Base-by-base conservation (phyloP, 2,797 vertebrate genomes). In the Aulostomus chinensis region DNA sequence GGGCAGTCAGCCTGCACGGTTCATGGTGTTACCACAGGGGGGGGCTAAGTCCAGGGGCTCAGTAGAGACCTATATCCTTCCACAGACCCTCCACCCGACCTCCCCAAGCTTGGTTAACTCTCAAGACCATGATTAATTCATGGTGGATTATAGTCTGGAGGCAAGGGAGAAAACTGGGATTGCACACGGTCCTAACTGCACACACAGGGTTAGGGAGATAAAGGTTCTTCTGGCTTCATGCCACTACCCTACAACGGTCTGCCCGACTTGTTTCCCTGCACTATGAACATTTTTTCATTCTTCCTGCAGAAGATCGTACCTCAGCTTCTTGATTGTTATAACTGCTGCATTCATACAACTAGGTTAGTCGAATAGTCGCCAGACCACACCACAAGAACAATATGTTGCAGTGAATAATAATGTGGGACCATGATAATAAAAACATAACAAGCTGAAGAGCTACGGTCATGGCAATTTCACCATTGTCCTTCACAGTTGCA, bases 51-150 rank as follows among this genome's bases (percentile, higher is more conserved):
- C 81, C 63, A 30, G 52, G 48, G 83, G 84, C 84, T 84, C 82
- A 80, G 77, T 80, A 80, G 59, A 85, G 76, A 71, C 78, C 80
- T 61, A 81, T 81, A 81, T 85, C 75, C 77, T 71, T 68, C 73
- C 51, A 75, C 54, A 65, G 68, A 70, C 61, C 64, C 55, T 62
- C 49, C 64, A 75, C 62, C 69, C 67, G 75, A 80, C 49, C 64
- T 76, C 62, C 69, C 67, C 76, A 80, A 88, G 89, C 79, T 86
- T 90, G 88, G 87, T 91, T 91, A 90, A 88, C 89, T 88, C 89
- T 79, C 76, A 88, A 84, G 73, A 82, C 88, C 86, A 90, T 91
- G 89, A 90, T 91, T 91, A 89, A 92, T 92, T 91, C 91, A 91
- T 90, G 83, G 82, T 87, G 90, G 89, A 92, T 92, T 92, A 91